Evolutionary conservation across 1,140 invertebrate species (phyloP).

Genomic region (Apis dorsata): DNA sequence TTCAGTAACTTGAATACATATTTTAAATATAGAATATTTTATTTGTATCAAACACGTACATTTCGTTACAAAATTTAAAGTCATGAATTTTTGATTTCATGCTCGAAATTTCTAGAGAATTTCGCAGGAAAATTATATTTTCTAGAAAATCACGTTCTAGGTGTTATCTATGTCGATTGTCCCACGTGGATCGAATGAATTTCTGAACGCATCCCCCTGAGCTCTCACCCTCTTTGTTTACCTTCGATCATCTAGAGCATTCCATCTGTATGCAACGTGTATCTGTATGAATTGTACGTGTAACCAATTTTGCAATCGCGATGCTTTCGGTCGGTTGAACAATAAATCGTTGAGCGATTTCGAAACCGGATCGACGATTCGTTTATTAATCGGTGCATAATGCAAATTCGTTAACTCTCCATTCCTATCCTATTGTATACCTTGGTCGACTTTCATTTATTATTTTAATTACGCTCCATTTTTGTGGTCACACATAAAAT

Average conservation of each 20-base stretch:
- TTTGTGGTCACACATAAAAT: no score
- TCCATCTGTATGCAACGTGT: not conserved
- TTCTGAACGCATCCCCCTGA: not conserved
- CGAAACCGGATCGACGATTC: constrained; percentile 31
- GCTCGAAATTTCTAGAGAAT: no score
- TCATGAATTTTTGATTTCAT: no score
- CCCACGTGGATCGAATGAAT: constrained; percentile 20
- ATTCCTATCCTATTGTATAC: not conserved
- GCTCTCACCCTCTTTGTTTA: not conserved
- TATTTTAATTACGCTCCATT: constrained; percentile 1
- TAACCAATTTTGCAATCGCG: constrained; percentile 53
- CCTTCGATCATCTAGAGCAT: not conserved
- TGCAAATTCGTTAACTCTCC: constrained; percentile 38
- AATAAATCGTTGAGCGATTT: constrained; percentile 49
- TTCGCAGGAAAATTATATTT: not conserved
- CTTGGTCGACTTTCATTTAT: not conserved
- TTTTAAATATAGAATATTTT: no score
- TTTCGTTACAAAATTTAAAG: no score
- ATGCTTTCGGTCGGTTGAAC: constrained; percentile 34
- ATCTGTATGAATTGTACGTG: not conserved
- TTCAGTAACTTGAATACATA: no score
- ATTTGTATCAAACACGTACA: no score
- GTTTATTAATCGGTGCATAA: constrained; percentile 47
- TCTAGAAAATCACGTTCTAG: not conserved
- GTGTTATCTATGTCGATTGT: constrained; percentile 6